Evolutionary conservation across 2,888 invertebrate genomes (phyloP), one percentile per base, ranked within the genome.

Genomic region (Phytoseiulus persimilis): DNA sequence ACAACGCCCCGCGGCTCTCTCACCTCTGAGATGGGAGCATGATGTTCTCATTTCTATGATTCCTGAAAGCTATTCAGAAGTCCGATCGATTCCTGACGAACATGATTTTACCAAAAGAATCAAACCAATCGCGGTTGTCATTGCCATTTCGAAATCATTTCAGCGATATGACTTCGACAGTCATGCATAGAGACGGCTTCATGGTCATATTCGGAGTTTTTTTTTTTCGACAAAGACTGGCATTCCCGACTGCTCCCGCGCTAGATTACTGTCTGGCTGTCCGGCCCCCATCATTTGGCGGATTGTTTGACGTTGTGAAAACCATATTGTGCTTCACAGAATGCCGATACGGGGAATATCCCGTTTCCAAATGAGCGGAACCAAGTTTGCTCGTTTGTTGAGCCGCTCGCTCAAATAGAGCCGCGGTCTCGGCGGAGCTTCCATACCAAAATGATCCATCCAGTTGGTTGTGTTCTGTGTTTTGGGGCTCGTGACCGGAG

Each of bases 221-320:
- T 65, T 65, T 65, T 65, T 65, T 28, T 18, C 65, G 65, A 65
- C 65, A 65, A 65, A 65, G 65, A 65, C 1, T 6, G 65, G 65
- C 65, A 65, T 65, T 65, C 65, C 28, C 18, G 65, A 65, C 28
- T 18, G 65, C 5, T 65, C 65, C 65, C 1, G 2, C 14, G 65
- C 65, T 28, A 65, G 65, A 65, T 65, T 65, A 65, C 65, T 65
- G 65, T 14, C 28, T 28, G 65, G 23, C 28, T 65, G 65, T 23
- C 65, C 65, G 28, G 65, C 65, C 65, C 65, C 65, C 18, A 65
- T 65, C 65, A 65, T 65, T 65, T 65, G 65, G 65, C 28, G 18
- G 65, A 65, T 65, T 65, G 65, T 65, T 65, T 65, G 65, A 65
- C 65, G 65, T 65, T 65, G 65, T 65, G 65, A 65, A 65, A 65